Conservation (phyloP, 2,113 vertebrate genomes). For the Petrocephalus microphthalmus region DNA sequence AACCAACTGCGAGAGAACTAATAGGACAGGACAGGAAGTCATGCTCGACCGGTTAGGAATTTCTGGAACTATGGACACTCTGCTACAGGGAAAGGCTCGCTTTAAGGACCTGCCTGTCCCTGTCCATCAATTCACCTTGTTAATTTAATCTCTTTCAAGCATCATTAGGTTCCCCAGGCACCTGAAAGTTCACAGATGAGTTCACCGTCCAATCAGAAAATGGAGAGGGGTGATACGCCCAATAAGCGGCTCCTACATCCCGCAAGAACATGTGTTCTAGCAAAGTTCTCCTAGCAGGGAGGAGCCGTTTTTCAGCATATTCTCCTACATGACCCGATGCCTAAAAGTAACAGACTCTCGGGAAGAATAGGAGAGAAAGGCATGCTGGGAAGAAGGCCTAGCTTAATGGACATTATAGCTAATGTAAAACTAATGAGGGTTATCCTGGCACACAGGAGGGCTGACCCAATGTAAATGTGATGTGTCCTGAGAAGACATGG, state of each 20-base stretch:
- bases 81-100: not conserved
- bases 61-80: not conserved
- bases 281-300: not conserved
- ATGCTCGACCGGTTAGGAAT: not conserved
- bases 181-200: not conserved
- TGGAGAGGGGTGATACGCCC: not conserved
- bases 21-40: not conserved
- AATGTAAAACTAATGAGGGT: slow-evolving; percentile 19
- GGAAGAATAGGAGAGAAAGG: not conserved
- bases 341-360: not conserved
- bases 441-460: not conserved
- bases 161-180: not conserved
- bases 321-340: not conserved
- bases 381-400: not conserved
- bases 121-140: slow-evolving; percentile 8
- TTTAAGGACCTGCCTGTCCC: not conserved
- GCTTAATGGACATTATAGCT: slow-evolving; percentile 14
- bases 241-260: too few relatives aligned
- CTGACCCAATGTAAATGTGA: slow-evolving; percentile 10
- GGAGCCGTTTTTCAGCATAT: not conserved
- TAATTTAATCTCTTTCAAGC: not conserved
- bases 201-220: not conserved
- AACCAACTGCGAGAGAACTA: not conserved
- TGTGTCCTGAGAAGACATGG: not conserved
- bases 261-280: not conserved